These are phyloP conservation scores for Euglossa dilemma DNA, from an alignment of 1,140 invertebrate species.

Conservation along the genomic window DNA sequence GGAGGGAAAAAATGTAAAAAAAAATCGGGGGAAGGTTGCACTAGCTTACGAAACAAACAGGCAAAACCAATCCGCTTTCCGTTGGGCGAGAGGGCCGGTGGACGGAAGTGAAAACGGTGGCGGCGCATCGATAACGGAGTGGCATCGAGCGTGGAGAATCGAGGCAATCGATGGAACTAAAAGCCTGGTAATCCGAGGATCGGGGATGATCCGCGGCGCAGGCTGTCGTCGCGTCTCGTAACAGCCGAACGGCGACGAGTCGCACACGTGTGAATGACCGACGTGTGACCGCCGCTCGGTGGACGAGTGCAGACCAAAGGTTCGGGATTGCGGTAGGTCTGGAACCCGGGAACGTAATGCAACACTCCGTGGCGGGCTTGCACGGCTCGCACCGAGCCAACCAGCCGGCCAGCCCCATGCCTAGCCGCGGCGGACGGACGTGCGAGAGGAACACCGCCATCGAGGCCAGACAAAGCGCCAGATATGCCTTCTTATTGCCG, in stretches of 20 bases:
- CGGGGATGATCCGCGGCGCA: conserved; percentile 32
- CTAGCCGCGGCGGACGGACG: conserved; percentile 1
- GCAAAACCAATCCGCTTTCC: background rate
- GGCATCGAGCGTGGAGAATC: conserved; percentile 1
- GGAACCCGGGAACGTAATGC: conserved; percentile 69
- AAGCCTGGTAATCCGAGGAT: conserved; percentile 44
- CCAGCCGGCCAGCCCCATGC: background rate
- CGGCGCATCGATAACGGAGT: background rate
- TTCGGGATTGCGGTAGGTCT: conserved; percentile 74
- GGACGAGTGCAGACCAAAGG: conserved; percentile 69
- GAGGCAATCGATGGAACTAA: conserved; percentile 33
- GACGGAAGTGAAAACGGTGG: background rate
- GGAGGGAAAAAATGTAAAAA: too few relatives aligned
- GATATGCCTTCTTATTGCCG: conserved; percentile 63
- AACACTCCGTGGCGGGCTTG: conserved; percentile 59
- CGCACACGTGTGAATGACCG: conserved; percentile 72
- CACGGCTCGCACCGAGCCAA: conserved; percentile 36
- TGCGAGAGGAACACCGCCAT: conserved; percentile 43
- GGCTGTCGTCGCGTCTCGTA: conserved; percentile 43
- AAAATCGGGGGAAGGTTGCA: background rate
- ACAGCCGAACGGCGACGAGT: conserved; percentile 48
- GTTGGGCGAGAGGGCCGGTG: background rate
- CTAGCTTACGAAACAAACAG: too few relatives aligned
- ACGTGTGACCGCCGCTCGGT: conserved; percentile 68
- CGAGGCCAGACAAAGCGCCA: conserved; percentile 62